A percentile compares a stretch with the other conserved stretches of the same genome.
Evolutionary conservation across 2,888 invertebrate species (phyloP).

Genomic region (Anoplius nigerrimus): DNA sequence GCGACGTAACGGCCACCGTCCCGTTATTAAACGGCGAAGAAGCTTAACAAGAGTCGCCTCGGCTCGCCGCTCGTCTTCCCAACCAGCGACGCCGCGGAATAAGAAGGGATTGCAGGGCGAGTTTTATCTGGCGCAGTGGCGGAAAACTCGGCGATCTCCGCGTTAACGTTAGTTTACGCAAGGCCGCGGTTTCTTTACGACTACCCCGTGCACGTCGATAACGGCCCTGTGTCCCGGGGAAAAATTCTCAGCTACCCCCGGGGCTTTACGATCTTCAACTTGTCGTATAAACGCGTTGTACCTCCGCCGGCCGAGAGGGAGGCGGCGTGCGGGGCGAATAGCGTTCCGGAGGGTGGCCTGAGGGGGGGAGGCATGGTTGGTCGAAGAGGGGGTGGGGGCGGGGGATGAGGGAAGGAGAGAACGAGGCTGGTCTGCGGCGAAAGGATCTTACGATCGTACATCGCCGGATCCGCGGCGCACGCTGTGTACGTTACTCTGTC

Average conservation of each 20-base stretch:
- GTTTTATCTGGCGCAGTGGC: slow-evolving; percentile 5
- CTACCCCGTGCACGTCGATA: slow-evolving; percentile 60
- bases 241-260: slow-evolving; percentile 58
- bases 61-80: neutral
- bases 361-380: neutral
- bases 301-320: slow-evolving; percentile 18
- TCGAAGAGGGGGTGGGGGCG: too few relatives aligned
- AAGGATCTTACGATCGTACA: too few relatives aligned
- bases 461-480: too few relatives aligned
- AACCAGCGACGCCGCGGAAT: neutral
- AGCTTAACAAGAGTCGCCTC: too few relatives aligned
- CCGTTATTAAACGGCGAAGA: too few relatives aligned
- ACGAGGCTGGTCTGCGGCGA: too few relatives aligned
- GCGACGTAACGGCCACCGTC: too few relatives aligned
- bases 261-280: slow-evolving; percentile 61
- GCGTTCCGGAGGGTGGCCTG: neutral
- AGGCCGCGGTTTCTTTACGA: slow-evolving; percentile 65
- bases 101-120: slow-evolving; percentile 2
- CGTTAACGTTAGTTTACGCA: slow-evolving; percentile 65
- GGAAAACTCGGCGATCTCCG: slow-evolving; percentile 21
- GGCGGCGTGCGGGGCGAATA: slow-evolving; percentile 5
- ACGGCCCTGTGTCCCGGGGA: slow-evolving; percentile 43
- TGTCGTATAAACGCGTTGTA: slow-evolving; percentile 52
- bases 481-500: neutral
- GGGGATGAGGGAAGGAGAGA: too few relatives aligned